Conservation (phyloP, 2,888 invertebrate genomes). For the Cephus pygmeus region DNA sequence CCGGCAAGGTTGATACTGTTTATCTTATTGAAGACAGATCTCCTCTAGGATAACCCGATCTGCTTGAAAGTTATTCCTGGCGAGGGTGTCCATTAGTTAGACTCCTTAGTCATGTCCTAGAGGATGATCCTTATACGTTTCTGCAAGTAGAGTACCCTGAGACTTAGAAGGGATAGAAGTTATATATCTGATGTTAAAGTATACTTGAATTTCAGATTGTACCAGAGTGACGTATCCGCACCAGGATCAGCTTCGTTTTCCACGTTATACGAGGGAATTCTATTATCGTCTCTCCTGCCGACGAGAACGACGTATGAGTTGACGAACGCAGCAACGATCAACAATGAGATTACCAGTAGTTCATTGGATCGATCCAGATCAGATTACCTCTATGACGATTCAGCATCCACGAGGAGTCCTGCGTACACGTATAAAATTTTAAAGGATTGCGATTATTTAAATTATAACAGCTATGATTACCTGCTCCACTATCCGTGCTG, state of each 20-base stretch:
- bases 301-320: not conserved
- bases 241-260: not conserved
- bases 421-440: not conserved
- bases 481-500: not conserved
- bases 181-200: not conserved
- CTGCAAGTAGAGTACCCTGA: not conserved
- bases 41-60: not conserved
- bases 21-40: not conserved
- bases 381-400: not conserved
- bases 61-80: not conserved
- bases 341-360: not conserved
- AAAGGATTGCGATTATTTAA: slow-evolving; percentile 4
- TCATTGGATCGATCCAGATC: not conserved
- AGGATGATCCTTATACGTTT: not conserved
- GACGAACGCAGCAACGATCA: not conserved
- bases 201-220: not conserved
- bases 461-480: not conserved
- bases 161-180: not conserved
- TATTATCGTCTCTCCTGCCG: not conserved
- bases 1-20: not conserved
- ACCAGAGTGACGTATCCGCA: not conserved
- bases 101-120: not conserved
- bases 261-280: not conserved
- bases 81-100: not conserved
- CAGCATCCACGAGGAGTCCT: too few species aligned